Base-by-base conservation (phyloP, 2,888 invertebrate species). In the Sarcophaga variegata region DNA sequence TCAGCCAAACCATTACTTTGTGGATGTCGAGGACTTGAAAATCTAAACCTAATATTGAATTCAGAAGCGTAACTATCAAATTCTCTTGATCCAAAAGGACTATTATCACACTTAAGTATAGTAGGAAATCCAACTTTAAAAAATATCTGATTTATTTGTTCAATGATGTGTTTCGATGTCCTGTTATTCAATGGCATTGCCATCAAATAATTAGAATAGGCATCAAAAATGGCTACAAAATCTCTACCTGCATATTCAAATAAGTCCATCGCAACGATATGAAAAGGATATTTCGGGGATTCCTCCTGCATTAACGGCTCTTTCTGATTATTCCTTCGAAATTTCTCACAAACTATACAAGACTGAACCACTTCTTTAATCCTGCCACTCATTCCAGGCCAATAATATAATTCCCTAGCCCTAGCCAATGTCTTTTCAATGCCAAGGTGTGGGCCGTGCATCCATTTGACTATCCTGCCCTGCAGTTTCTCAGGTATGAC, bases 41-140 rank as follows among this genome's bases (percentile, higher is more conserved):
- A 45, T 88, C 83, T 70, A 89, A 85, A 17, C 89, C 90, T 25
- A 89, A 78, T 78, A 72, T 74, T 75, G 37, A 14, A 37, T 4
- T 81, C 63, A 54, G n/a, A 62, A n/a, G 75, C 69, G 63, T 69
- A 81, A 4, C 3, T 8, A 62, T 66, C 20, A 54, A 81, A 75
- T 45, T 81, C 69, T 1, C 37, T 49, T 14, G 63, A 81, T 12
- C 60, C 60, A 67, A 81, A 81, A n/a, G 75, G 69, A n/a, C 4
- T 63, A 75, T 81, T 75, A 62, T 81, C 81, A 8, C 37, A 2
- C 25, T 74, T 74, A 3, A 74, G 60, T 2, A n/a, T 37, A n/a
- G 74, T 67, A 12, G 74, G 81, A 49, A 69, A 86, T 74, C 81
- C 69, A 3, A 66, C 45, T 60, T 37, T n/a, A 10, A 20, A 59